These are phyloP conservation scores for Empis stercorea DNA, from an alignment of 2,888 invertebrate species.

Conservation along the genomic window DNA sequence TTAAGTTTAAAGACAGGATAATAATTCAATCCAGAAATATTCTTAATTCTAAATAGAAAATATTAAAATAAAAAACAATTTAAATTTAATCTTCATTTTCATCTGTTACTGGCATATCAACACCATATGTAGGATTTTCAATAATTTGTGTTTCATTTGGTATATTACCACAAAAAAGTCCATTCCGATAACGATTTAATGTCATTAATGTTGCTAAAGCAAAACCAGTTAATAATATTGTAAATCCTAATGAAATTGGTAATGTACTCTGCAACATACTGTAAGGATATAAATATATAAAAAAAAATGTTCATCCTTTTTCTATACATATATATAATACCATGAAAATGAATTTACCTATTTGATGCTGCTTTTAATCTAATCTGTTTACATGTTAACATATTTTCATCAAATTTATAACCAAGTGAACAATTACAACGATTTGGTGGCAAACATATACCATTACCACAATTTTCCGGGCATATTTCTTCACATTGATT, in stretches of 20 bases:
- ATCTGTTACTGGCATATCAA: conserved; percentile 15
- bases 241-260: not conserved
- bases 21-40: no score
- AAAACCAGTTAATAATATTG: not conserved
- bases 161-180: not conserved
- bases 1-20: no score
- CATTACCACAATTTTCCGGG: conserved; percentile 7
- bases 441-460: conserved; percentile 6
- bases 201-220: not conserved
- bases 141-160: conserved; percentile 13
- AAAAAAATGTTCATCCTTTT: no score
- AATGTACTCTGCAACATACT: not conserved
- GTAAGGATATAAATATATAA: no score
- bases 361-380: not conserved
- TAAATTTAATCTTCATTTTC: not conserved
- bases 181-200: not conserved
- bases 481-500: not conserved
- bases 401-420: not conserved
- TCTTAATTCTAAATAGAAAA: no score
- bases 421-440: not conserved
- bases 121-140: conserved; percentile 27
- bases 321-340: no score
- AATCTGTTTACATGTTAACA: not conserved
- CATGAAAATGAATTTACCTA: not conserved
- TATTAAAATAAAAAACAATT: no score